Percentiles rank a stretch among this genome's conserved stretches.
Conservation (phyloP, 2,888 invertebrate genomes). For the Acrocyrtus sp. region DNA sequence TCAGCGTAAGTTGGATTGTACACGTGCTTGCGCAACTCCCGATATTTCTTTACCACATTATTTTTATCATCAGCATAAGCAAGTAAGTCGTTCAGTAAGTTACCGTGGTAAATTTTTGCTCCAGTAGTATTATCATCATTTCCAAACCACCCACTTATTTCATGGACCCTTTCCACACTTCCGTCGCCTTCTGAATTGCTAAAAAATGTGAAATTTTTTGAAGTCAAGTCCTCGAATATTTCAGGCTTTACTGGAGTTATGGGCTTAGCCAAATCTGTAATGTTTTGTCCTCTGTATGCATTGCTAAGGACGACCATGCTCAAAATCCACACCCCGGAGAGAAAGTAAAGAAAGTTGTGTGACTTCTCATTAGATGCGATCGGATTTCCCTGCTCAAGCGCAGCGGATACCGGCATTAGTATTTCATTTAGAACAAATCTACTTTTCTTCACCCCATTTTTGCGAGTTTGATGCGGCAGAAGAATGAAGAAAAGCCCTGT, state of each 20-base stretch:
- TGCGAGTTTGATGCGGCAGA: not conserved
- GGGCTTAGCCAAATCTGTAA: slow-evolving; percentile 12
- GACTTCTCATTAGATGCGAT: not conserved
- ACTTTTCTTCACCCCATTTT: not conserved
- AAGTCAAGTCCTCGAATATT: not conserved
- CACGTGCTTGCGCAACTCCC: too few relatives aligned
- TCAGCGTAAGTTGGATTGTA: too few relatives aligned
- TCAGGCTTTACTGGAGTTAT: slow-evolving; percentile 2
- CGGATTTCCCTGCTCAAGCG: slow-evolving; percentile 8
- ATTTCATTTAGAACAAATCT: not conserved
- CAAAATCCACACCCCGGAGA: not conserved
- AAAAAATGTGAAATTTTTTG: slow-evolving; percentile 1
- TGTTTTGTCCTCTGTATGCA: slow-evolving; percentile 26
- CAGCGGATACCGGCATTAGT: not conserved
- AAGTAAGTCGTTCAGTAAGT: too few relatives aligned
- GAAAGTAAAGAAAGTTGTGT: not conserved
- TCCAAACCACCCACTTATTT: too few relatives aligned
- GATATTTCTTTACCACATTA: too few relatives aligned
- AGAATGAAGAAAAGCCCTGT: not conserved
- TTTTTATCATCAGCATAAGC: too few relatives aligned
- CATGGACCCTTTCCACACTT: too few relatives aligned
- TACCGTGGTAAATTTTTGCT: too few relatives aligned
- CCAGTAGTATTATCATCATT: too few relatives aligned
- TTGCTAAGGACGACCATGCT: not conserved
- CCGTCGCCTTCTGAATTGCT: not conserved